phyloP scores from a whole-genome alignment of 2,888 invertebrate species.

The Cataglyphis altisquamis region DNA sequence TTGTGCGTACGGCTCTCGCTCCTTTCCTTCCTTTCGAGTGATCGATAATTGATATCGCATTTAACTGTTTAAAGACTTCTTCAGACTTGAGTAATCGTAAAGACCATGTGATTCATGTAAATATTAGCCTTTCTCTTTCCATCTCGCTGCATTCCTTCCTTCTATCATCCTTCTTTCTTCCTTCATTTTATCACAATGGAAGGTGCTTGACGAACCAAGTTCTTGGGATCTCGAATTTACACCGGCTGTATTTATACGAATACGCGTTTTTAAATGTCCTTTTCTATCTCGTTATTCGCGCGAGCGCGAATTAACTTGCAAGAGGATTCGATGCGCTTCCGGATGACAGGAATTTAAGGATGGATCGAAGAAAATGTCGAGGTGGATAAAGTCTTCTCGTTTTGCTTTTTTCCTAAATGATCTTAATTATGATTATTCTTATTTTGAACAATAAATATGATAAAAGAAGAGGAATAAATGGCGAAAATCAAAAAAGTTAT shows the following conservation, averaged over 20 bases:
- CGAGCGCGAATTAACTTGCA: constrained; percentile 18
- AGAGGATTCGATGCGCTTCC: background rate
- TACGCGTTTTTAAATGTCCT: constrained; percentile 3
- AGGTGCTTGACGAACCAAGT: constrained; percentile 2
- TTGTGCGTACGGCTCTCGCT: background rate
- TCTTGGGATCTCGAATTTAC: constrained; percentile 17
- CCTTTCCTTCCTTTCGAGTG: background rate
- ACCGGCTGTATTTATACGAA: constrained; percentile 24
- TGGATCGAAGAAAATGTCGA: background rate
- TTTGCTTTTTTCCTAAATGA: background rate
- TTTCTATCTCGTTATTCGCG: constrained; percentile 11
- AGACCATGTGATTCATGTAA: constrained; percentile 67
- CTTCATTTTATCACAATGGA: too few species aligned
- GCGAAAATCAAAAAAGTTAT: background rate
- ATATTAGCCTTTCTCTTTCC: constrained; percentile 62
- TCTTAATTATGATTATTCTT: background rate
- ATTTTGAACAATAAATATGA: background rate
- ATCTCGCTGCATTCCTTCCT: background rate
- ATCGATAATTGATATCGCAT: constrained; percentile 13
- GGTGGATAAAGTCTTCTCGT: constrained; percentile 1
- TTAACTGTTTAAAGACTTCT: background rate
- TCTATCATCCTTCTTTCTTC: background rate
- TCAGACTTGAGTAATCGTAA: constrained; percentile 53
- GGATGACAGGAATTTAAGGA: background rate
- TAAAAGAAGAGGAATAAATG: background rate